Base-by-base conservation (phyloP, 2,888 invertebrate species). In the Selenia dentaria region DNA sequence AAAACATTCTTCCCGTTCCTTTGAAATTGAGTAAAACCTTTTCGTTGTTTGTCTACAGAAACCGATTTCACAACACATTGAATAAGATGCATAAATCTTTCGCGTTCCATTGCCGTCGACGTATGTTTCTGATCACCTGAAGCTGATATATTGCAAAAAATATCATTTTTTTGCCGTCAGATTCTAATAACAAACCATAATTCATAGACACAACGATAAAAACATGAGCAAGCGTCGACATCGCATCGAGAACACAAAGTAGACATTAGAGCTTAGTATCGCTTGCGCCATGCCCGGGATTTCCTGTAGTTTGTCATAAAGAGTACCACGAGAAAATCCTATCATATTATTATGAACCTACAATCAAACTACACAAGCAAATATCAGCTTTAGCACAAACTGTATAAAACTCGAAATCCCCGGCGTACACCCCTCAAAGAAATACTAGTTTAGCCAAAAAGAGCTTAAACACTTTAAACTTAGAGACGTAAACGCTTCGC, bases 241-340 rank as follows among this genome's bases (percentile, higher is more conserved):
- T 9, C 6, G 24, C 16, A 31, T 35, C 28, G 28, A 38, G 34
- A 25, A 35, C 26, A 38, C 28, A 10, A 10, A 48, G 32, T 31
- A 35, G 33, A 37, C 45, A 35, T 39, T 38, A 25, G 20, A n/a
- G 18, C 16, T 48, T 8, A 8, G 2, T 8, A 8, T 22, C 22
- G 22, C 22, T 60, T 39, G 48, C 66, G 59, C 61, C 55, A 41
- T 44, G 58, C 54, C 59, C 59, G 61, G 69, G 62, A 68, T 66
- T 67, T 70, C 68, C 73, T 67, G 65, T 62, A 70, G 65, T 69
- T 70, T 64, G 64, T 68, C 71, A 73, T 64, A 70, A 67, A 67
- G n/a, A n/a, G n/a, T n/a, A n/a, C n/a, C n/a, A n/a, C n/a, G n/a
- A 4, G 66, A 66, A 68, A 66, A 56, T 54, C 56, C 57, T 52